These are phyloP conservation scores for Gephyroberyx darwinii DNA, from an alignment of 2,797 vertebrate genomes.

Conservation along the genomic window DNA sequence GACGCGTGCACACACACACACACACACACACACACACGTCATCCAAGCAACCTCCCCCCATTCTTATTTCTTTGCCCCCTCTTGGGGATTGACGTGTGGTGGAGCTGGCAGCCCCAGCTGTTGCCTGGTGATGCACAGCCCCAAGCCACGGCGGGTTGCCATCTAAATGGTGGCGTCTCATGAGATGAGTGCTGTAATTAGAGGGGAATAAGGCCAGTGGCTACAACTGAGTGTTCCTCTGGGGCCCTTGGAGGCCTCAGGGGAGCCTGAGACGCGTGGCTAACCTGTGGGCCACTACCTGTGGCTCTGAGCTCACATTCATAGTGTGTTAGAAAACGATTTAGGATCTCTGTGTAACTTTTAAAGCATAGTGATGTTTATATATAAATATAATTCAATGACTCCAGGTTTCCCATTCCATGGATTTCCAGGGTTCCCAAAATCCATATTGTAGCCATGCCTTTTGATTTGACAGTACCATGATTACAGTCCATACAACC, in stretches of 20 bases:
- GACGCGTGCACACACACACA: constrained; percentile 10
- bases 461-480: no score
- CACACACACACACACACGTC: background rate
- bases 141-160: constrained; percentile 61
- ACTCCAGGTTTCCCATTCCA: no score
- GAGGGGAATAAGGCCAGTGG: constrained; percentile 60
- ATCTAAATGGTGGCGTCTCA: constrained; percentile 61
- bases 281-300: constrained; percentile 71
- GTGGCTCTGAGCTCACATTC: constrained; percentile 42
- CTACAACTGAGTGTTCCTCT: constrained; percentile 47
- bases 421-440: no score
- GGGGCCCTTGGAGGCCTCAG: constrained; percentile 36
- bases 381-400: no score
- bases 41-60: background rate
- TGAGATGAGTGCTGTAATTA: constrained; percentile 75
- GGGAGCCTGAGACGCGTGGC: constrained; percentile 69
- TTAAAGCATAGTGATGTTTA: no score
- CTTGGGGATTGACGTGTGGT: constrained; percentile 56
- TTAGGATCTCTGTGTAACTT: no score
- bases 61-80: constrained; percentile 14
- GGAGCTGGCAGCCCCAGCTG: constrained; percentile 67
- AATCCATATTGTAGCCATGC: no score
- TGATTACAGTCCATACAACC: background rate
- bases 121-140: constrained; percentile 59
- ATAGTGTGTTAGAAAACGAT: no score